Evolutionary conservation across 2,797 vertebrate genomes (phyloP), one percentile per base, ranked within the genome.

Genomic region (Perodicticus potto): DNA sequence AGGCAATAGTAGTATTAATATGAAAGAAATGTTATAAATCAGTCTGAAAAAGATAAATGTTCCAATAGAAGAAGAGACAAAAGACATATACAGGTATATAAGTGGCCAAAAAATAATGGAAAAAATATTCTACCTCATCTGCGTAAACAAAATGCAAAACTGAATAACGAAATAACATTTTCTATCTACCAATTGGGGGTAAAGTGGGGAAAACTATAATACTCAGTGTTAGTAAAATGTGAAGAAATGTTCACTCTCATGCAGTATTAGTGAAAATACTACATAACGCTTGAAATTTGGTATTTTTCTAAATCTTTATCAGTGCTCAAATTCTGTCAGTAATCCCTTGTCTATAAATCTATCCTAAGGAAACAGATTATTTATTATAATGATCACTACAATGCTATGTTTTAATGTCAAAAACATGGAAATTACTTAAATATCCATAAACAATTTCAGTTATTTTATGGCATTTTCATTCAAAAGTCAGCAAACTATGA

Each of bases 341-440:
- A 78, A 88, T 61, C 16, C 43, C 23, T 89, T 89, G 0, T 83
- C 25, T 93, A 59, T 90, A 73, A 83, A 80, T 85, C 34, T 81
- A 88, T n/a, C 69, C 49, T 45, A 85, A 84, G 34, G 49, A 86
- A 88, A 69, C 29, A 85, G 53, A 87, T 77, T 45, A 93, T 67
- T 82, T 63, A 88, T 43, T 83, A 89, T 49, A 32, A 92, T 73
- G 25, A 86, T 77, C 57, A 69, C 53, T 72, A 90, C 32, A 92
- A 82, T 69, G 16, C 25, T 84, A 83, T 55, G 23, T 34, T 73
- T 92, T 74, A 86, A 90, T 55, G 10, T 86, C 23, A 91, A 93
- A 95, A 86, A 78, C n/a, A 86, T 34, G 27, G 67, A 96, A 94
- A 89, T 53, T 88, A 89, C 22, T 85, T 87, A 61, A 94, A 82